These are phyloP conservation scores for Rutilus rutilus DNA, from an alignment of 2,113 vertebrate species.

Conservation along the genomic window DNA sequence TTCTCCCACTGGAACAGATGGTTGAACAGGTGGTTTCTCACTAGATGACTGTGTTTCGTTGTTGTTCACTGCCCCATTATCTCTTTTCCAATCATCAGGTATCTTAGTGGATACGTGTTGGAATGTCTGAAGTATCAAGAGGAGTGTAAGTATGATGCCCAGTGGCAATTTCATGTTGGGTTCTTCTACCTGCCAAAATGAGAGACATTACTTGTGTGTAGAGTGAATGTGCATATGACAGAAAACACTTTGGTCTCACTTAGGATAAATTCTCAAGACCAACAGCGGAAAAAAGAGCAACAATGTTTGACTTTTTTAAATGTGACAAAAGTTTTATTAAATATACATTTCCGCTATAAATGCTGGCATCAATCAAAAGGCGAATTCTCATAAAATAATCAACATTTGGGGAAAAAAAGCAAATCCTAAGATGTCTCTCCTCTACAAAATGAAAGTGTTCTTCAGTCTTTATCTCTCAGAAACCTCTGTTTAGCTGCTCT, in stretches of 20 bases:
- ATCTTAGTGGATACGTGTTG: slow-evolving; percentile 29
- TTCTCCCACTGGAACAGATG: not conserved
- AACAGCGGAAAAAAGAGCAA: not conserved
- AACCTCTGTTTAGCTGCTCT: not conserved
- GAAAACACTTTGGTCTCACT: not conserved
- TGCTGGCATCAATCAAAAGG: no score
- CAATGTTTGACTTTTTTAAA: not conserved
- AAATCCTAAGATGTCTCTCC: not conserved
- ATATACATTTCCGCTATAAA: not conserved
- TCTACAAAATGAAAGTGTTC: slow-evolving; percentile 23
- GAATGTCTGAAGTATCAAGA: slow-evolving; percentile 65
- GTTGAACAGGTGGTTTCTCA: not conserved
- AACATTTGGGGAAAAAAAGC: not conserved
- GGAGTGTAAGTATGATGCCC: slow-evolving; percentile 52
- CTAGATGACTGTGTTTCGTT: not conserved
- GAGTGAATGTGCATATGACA: not conserved
- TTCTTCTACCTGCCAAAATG: slow-evolving; percentile 52
- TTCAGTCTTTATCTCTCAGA: slow-evolving; percentile 4
- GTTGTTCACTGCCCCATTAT: not conserved
- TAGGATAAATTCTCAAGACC: no score
- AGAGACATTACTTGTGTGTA: slow-evolving; percentile 2
- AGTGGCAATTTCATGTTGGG: slow-evolving; percentile 62
- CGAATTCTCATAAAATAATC: not conserved
- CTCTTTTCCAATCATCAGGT: not conserved
- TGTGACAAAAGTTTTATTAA: not conserved